Evolutionary conservation across 2,797 vertebrate genomes (phyloP), one percentile per base, ranked within the genome.

Genomic region (Malurus splendens): DNA sequence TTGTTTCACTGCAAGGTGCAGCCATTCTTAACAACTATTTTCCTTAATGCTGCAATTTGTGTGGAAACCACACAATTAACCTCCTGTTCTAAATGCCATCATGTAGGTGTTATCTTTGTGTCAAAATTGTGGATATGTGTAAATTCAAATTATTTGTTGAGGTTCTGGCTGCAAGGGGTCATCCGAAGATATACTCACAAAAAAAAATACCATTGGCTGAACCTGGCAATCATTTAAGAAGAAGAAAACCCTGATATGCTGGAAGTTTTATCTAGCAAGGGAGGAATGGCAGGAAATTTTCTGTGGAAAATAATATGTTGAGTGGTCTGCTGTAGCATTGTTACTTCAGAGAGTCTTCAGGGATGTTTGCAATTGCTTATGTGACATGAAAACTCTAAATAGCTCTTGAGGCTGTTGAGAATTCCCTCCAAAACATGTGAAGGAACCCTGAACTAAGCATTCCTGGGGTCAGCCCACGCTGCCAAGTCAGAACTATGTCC

Each of bases 341-440:
- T 70, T 76, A 18, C 25, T 51, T 57, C 51, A 71, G 22, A 66
- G 39, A 6, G 3, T 36, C 72, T 65, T 64, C 42, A 18, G 1
- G 48, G 27, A 68, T 24, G 25, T 18, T 75, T 84, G 64, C n/a
- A 36, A 39, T 50, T 56, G n/a, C 22, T 86, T 36, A 4, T 28
- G 54, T n/a, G 75, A 86, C 64, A 64, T 15, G 19, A 66, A 56
- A 74, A 56, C 38, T 44, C 68, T 17, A 22, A 84, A 28, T 1
- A 4, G 2, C 18, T 38, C 38, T 38, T 0, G 0, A 18, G 38
- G 22, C 48, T 48, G 48, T 73, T 61, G 23, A 39, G 44, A 30
- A 28, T 61, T 61, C 28, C 55, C 62, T 73, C 41, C 0, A 2
- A 41, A 72, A 65, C 12, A 15, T 2, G 4, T 18, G 48, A 62